Evolutionary conservation across 1,140 invertebrate species (phyloP).

Genomic region (Drosophila pandora): DNA sequence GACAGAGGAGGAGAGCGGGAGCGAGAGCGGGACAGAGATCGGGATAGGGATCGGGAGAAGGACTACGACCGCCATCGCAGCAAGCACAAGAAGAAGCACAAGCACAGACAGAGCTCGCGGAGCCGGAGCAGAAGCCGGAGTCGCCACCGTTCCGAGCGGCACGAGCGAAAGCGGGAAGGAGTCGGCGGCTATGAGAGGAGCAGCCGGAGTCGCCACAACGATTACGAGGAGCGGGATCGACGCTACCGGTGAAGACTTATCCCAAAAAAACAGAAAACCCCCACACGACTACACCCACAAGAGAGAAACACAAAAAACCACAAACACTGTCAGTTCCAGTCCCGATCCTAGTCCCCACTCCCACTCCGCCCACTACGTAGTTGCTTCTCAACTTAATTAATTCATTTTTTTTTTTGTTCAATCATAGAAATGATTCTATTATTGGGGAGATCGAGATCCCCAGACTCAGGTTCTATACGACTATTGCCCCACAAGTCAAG

Average conservation of each 20-base stretch:
- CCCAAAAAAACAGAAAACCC: neutral
- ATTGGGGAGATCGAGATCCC: constrained; percentile 13
- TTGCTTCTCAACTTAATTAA: constrained; percentile 7
- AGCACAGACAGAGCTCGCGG: constrained; percentile 71
- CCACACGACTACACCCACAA: neutral
- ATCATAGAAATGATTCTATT: constrained; percentile 6
- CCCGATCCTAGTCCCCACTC: too few relatives aligned
- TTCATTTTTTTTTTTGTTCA: constrained; percentile 19
- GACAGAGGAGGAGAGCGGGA: constrained; percentile 33
- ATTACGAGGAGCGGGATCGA: constrained; percentile 59
- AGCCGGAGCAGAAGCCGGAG: constrained; percentile 69
- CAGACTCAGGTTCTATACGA: constrained; percentile 59
- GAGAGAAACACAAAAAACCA: too few relatives aligned
- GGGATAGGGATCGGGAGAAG: constrained; percentile 41
- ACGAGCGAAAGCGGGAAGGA: constrained; percentile 38
- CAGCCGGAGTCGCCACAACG: constrained; percentile 54
- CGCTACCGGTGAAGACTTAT: constrained; percentile 58
- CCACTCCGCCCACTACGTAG: constrained; percentile 16
- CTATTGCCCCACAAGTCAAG: constrained; percentile 5
- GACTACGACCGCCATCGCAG: constrained; percentile 59
- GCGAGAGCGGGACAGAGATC: constrained; percentile 25
- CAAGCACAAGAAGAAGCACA: constrained; percentile 82
- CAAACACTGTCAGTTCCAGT: too few relatives aligned
- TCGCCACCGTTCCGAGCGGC: constrained; percentile 38
- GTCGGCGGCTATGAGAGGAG: constrained; percentile 40